Conservation (phyloP, 2,113 vertebrate genomes). For the Coturnix japonica region DNA sequence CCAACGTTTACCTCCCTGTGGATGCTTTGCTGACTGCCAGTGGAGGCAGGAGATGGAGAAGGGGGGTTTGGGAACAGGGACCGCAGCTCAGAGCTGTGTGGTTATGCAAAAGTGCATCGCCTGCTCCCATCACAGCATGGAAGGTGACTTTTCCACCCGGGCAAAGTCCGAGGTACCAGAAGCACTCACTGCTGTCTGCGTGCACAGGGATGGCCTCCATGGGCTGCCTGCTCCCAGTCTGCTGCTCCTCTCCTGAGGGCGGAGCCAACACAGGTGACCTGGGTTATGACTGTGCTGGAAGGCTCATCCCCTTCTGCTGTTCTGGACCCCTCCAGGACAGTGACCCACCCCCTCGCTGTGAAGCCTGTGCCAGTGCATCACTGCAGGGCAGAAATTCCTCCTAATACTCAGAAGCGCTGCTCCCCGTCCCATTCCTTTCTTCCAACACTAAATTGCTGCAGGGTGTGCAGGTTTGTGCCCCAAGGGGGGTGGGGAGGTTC, state of each 20-base stretch:
- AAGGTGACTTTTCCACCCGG: not conserved
- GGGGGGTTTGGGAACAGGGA: not conserved
- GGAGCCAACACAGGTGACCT: not conserved
- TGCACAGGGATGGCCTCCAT: rapidly evolving
- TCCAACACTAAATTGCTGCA: not conserved
- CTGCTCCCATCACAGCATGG: not conserved
- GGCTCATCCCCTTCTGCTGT: not conserved
- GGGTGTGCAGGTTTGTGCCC: no score
- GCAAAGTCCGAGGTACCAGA: not conserved
- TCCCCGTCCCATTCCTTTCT: rapidly evolving
- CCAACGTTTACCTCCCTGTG: not conserved
- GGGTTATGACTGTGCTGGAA: rapidly evolving
- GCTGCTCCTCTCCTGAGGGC: not conserved
- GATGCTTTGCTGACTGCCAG: not conserved
- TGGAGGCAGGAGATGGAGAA: not conserved
- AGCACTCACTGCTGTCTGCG: not conserved
- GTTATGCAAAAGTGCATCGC: rapidly evolving
- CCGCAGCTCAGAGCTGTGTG: not conserved
- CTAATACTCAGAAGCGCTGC: not conserved
- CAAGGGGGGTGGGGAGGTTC: not conserved
- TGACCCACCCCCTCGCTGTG: no score
- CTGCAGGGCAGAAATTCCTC: no score
- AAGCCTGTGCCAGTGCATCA: no score
- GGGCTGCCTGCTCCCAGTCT: not conserved
- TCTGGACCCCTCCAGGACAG: no score